phyloP scores from a whole-genome alignment of 2,888 invertebrate genomes.

The Xestobium rufovillosum region DNA sequence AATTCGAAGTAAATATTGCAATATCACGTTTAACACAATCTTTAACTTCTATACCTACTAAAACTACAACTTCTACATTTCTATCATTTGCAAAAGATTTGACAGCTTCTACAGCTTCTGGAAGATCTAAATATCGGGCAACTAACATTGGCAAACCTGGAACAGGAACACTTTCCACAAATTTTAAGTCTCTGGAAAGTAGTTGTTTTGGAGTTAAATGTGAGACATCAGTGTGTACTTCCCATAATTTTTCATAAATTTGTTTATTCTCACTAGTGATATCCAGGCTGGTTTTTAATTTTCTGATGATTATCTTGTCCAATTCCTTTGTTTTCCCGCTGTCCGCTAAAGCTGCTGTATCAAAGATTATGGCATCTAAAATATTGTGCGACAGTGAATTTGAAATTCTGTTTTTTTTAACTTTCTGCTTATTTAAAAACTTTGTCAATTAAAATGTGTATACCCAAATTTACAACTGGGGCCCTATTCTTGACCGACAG shows the following conservation, averaged over 20 bases:
- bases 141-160: slow-evolving; percentile 57
- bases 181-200: slow-evolving; percentile 69
- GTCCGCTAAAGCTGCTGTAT: slow-evolving; percentile 70
- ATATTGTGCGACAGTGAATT: too few relatives aligned
- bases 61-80: slow-evolving; percentile 45
- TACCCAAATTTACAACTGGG: slow-evolving; percentile 10
- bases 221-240: slow-evolving; percentile 61
- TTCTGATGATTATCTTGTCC: slow-evolving; percentile 53
- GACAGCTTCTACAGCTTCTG: slow-evolving; percentile 46
- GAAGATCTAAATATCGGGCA: slow-evolving; percentile 49
- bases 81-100: slow-evolving; percentile 43
- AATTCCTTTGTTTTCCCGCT: slow-evolving; percentile 60
- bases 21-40: slow-evolving; percentile 51
- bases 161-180: slow-evolving; percentile 47
- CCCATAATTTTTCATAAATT: slow-evolving; percentile 49
- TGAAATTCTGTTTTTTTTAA: slow-evolving; percentile 4
- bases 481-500: too few relatives aligned
- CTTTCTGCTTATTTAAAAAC: too few relatives aligned
- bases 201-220: slow-evolving; percentile 58
- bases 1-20: slow-evolving; percentile 44
- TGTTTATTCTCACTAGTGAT: slow-evolving; percentile 41
- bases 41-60: slow-evolving; percentile 57
- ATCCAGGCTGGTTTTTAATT: slow-evolving; percentile 50
- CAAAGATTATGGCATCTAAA: slow-evolving; percentile 69
- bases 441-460: too few relatives aligned